Evolutionary conservation across 1,140 invertebrate genomes (phyloP).

Genomic region (Zaprionus nigranus): DNA sequence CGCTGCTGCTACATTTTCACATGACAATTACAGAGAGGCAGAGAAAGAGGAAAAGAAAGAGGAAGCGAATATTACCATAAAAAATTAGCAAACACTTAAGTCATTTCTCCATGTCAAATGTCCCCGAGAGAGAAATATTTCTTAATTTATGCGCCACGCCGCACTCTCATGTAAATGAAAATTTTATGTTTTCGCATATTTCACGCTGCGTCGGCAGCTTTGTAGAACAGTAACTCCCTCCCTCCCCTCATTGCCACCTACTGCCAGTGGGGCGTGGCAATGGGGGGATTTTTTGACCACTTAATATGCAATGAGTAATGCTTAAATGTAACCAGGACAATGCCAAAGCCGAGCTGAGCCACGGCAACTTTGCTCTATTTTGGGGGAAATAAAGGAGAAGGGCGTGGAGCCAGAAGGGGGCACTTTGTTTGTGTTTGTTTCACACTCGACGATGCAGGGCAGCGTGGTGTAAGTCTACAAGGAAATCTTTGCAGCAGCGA

Average conservation of each 20-base stretch:
- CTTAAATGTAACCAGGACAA: conserved; percentile 81
- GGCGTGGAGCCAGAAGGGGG: neutral
- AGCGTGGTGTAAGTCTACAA: conserved; percentile 26
- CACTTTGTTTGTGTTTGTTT: neutral
- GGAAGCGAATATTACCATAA: conserved; percentile 60
- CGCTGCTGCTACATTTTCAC: conserved; percentile 26
- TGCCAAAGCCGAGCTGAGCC: conserved; percentile 37
- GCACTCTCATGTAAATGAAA: conserved; percentile 40
- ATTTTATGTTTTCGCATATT: conserved; percentile 62
- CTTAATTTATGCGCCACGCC: conserved; percentile 65
- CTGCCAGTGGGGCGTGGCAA: neutral
- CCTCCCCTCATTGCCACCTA: no score
- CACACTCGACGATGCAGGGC: neutral
- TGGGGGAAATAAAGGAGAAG: neutral
- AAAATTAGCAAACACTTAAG: conserved; percentile 63
- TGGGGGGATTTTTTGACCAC: conserved; percentile 62
- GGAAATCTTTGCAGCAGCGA: conserved; percentile 36
- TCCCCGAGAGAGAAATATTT: conserved; percentile 69
- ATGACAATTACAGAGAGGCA: conserved; percentile 32
- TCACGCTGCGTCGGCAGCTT: conserved; percentile 44
- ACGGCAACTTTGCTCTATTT: conserved; percentile 16
- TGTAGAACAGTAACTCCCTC: neutral
- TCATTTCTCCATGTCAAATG: conserved; percentile 43
- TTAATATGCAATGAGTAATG: conserved; percentile 80
- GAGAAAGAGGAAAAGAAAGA: no score